phyloP scores from a whole-genome alignment of 2,113 vertebrate genomes.

The Dicrurus megarhynchus region DNA sequence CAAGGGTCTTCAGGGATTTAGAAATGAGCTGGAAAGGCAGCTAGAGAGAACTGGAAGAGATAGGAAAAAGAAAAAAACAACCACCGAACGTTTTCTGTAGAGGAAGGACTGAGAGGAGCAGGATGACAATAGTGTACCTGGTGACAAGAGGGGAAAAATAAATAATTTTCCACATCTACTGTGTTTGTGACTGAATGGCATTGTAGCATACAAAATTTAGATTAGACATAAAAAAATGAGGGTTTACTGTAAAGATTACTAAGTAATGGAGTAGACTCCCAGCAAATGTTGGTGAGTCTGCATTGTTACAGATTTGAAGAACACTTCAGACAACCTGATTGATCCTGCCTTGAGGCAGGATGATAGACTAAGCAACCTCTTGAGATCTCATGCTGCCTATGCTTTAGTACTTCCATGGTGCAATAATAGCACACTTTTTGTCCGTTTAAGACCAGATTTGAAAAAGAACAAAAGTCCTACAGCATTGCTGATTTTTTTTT shows the following conservation, averaged over 20 bases:
- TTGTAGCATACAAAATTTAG: not conserved
- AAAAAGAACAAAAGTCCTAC: not conserved
- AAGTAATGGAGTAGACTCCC: not conserved
- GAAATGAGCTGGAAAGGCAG: not conserved
- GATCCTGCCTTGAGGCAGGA: not conserved
- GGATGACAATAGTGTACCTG: not conserved
- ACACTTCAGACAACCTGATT: not conserved
- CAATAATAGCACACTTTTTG: not conserved
- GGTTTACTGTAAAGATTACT: not conserved
- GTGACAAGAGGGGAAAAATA: not conserved
- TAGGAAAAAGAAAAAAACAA: fast-evolving
- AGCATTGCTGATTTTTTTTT: not conserved
- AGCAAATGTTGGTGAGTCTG: not conserved
- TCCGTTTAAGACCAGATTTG: not conserved
- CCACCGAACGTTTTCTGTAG: not conserved
- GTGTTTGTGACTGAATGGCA: not conserved
- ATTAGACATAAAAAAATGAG: not conserved
- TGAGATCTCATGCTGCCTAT: not conserved
- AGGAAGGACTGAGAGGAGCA: not conserved
- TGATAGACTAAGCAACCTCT: not conserved
- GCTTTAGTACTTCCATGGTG: not conserved
- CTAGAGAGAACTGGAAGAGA: not conserved
- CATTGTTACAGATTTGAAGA: not conserved
- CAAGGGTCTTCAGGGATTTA: not conserved
- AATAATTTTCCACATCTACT: not conserved